These are phyloP conservation scores for Otus scops DNA, from an alignment of 2,797 vertebrate genomes.

Conservation along the genomic window DNA sequence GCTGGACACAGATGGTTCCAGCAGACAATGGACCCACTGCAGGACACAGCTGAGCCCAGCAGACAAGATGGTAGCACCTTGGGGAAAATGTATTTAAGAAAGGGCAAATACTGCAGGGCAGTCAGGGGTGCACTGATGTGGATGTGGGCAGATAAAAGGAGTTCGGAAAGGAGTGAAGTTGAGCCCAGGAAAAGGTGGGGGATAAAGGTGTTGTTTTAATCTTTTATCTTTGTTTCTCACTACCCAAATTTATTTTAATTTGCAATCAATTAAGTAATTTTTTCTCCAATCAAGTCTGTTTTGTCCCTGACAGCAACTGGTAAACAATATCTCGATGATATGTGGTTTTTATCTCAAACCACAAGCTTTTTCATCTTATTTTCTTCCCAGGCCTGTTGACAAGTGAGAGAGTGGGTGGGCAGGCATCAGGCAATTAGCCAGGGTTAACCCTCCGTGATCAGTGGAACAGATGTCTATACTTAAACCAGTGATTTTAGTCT, in stretches of 20 bases:
- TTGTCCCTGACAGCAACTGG: not conserved
- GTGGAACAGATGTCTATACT: not conserved
- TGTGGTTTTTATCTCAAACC: not conserved
- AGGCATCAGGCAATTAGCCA: not conserved
- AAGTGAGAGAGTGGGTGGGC: not conserved
- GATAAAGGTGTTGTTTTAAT: not conserved
- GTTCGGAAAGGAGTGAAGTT: not conserved
- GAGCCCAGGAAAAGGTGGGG: not conserved
- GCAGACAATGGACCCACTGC: not conserved
- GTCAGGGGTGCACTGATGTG: not conserved
- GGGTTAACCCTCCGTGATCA: not conserved
- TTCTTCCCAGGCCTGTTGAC: not conserved
- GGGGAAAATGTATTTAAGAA: not conserved
- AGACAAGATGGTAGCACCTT: not conserved
- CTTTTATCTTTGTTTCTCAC: not conserved
- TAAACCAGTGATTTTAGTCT: not conserved
- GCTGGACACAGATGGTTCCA: not conserved
- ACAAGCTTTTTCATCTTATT: not conserved
- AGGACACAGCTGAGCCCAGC: not conserved
- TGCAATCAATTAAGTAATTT: not conserved
- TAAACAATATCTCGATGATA: not conserved
- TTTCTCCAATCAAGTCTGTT: not conserved
- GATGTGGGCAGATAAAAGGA: not conserved
- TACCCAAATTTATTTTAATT: not conserved
- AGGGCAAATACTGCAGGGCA: fast-evolving